These are phyloP conservation scores for Dilophus febrilis DNA, from an alignment of 2,888 invertebrate genomes.

Conservation along the genomic window DNA sequence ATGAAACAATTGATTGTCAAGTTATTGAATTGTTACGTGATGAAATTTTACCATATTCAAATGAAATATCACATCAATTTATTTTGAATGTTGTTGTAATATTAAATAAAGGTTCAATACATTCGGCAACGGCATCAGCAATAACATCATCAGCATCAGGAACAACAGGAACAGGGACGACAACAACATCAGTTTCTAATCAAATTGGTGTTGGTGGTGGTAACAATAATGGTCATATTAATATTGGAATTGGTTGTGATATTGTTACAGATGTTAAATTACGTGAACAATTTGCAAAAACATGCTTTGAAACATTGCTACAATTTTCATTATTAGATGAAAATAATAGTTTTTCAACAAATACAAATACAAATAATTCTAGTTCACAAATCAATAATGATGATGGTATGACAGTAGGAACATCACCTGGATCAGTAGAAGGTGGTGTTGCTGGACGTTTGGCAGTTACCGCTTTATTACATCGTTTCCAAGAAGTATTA, in stretches of 20 bases:
- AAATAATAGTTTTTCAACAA: constrained; percentile 10
- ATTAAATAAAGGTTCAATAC: constrained; percentile 71
- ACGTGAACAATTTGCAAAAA: constrained; percentile 89
- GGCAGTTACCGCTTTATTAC: constrained; percentile 81
- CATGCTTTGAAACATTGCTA: constrained; percentile 87
- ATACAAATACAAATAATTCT: constrained; percentile 19
- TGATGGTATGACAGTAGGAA: too few species aligned
- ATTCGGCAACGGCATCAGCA: constrained; percentile 48
- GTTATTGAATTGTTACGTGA: constrained; percentile 66
- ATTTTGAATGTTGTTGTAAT: constrained; percentile 67
- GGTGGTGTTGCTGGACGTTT: constrained; percentile 51
- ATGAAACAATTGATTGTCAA: constrained; percentile 70
- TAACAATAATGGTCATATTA: not conserved
- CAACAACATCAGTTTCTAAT: constrained; percentile 25
- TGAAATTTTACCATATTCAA: constrained; percentile 66
- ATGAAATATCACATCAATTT: constrained; percentile 62
- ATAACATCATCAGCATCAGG: too few species aligned
- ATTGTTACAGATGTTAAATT: constrained; percentile 55
- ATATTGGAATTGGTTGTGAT: constrained; percentile 58
- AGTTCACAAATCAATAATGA: constrained; percentile 12
- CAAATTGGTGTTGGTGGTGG: not conserved
- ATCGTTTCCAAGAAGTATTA: constrained; percentile 84
- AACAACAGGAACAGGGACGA: too few species aligned
- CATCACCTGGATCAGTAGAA: too few species aligned
- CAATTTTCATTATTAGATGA: constrained; percentile 82